These are phyloP conservation scores for Acipenser transmontanus DNA, from an alignment of 2,797 vertebrate species.

Conservation along the genomic window DNA sequence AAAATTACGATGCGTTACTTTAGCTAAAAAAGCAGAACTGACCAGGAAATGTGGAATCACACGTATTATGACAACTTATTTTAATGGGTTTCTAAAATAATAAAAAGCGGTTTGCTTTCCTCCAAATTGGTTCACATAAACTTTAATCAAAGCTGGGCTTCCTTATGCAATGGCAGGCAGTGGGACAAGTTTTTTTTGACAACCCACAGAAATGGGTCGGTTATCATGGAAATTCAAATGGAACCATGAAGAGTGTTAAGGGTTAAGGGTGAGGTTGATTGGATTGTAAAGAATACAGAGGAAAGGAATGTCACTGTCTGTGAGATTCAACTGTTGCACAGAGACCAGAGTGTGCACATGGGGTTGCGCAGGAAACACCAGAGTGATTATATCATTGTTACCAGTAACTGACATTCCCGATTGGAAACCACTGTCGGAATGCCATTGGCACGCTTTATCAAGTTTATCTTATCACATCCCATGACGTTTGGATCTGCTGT, in stretches of 20 bases:
- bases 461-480: not conserved
- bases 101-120: no score
- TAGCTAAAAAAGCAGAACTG: no score
- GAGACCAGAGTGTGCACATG: not conserved
- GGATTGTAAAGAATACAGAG: not conserved
- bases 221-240: not conserved
- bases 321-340: not conserved
- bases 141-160: no score
- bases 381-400: conserved; percentile 14
- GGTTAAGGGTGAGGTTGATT: not conserved
- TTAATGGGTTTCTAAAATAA: no score
- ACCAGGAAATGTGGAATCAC: no score
- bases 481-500: not conserved
- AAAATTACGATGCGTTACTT: no score
- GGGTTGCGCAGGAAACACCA: conserved; percentile 11
- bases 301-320: not conserved
- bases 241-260: not conserved
- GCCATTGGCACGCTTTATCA: not conserved
- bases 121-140: no score
- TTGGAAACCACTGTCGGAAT: conserved; percentile 3
- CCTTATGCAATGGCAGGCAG: no score
- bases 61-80: no score
- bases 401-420: not conserved
- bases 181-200: no score
- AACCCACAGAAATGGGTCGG: not conserved